Evolutionary conservation across 1,140 invertebrate species (phyloP), one percentile per base, ranked within the genome.

Genomic region (Callitettix versicolor): DNA sequence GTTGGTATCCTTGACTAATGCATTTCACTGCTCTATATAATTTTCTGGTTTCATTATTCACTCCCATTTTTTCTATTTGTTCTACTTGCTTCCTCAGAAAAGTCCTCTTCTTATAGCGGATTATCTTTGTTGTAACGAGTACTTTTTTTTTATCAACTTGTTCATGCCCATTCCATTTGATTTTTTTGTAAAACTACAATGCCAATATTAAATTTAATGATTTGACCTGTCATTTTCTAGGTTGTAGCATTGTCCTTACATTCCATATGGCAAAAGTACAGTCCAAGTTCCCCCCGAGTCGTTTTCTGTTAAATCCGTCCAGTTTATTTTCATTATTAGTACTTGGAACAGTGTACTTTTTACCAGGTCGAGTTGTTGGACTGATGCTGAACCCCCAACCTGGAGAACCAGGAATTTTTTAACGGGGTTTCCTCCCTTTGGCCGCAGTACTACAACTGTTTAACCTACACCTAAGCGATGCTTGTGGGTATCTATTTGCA

Each of bases 261-360:
- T 61, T 59, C 60, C 60, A 61, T 38, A 58, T 61, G 48, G 54
- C 53, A 26, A 49, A 42, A 44, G 21, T 55, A 47, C 52, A 18
- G 15, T n/a, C n/a, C n/a, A n/a, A n/a, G n/a, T n/a, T n/a, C 26
- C 33, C 15, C 26, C 47, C 21, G 52, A n/a, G 44, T 21, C 21
- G 26, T 12, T 33, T 51, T 50, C 47, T 48, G 3, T 22, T 30
- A 33, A 34, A 12, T 46, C 20, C 48, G 14, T 51, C 21, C 54
- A 26, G 36, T 24, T 44, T 58, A 36, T 24, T 22, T 33, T 33
- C 48, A 12, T 43, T 44, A 17, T 55, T 44, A 26, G 36, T 40
- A 22, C 55, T 50, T 36, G 33, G 24, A 51, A 60, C 57, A 49
- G 21, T 0, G 26, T 17, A 15, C 26, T 3, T 55, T 58, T 58